Conservation (phyloP, 1,140 invertebrate species). For the Drosophila teissieri region DNA sequence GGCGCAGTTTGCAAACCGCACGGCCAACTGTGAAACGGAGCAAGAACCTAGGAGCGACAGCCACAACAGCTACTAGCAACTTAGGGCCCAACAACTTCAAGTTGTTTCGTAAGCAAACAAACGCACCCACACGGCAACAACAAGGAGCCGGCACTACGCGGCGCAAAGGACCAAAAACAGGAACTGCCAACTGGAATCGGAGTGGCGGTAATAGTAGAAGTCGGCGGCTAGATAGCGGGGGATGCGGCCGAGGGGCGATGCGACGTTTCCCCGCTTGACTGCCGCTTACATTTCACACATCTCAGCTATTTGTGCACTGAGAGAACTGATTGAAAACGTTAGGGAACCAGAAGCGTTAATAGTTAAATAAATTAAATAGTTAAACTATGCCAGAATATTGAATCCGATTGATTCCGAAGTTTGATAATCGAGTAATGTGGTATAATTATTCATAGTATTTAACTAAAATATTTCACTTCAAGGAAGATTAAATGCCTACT, state of each 20-base stretch:
- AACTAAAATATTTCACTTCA: no score
- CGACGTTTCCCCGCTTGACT: conserved; percentile 24
- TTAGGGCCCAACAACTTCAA: conserved; percentile 75
- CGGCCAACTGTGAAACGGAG: conserved; percentile 67
- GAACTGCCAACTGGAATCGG: conserved; percentile 35
- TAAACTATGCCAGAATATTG: no score
- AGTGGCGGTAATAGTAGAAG: conserved; percentile 9
- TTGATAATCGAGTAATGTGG: no score
- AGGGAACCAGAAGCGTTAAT: no score
- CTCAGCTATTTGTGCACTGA: conserved; percentile 17
- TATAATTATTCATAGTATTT: no score
- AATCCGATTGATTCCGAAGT: no score
- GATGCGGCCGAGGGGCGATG: conserved; percentile 23
- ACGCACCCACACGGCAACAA: conserved; percentile 66
- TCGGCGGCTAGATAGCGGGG: conserved; percentile 8
- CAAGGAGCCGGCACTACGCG: conserved; percentile 12
- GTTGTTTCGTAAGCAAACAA: conserved; percentile 76
- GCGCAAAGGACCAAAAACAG: conserved; percentile 19
- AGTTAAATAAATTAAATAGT: no score
- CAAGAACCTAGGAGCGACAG: conserved; percentile 48
- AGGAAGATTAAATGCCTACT: no score
- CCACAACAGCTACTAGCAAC: conserved; percentile 77
- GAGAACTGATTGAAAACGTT: neutral
- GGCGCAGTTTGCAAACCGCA: conserved; percentile 71
- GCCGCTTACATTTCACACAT: conserved; percentile 53